Base-by-base conservation (phyloP, 2,113 vertebrate species). In the Oncorhynchus kisutch region DNA sequence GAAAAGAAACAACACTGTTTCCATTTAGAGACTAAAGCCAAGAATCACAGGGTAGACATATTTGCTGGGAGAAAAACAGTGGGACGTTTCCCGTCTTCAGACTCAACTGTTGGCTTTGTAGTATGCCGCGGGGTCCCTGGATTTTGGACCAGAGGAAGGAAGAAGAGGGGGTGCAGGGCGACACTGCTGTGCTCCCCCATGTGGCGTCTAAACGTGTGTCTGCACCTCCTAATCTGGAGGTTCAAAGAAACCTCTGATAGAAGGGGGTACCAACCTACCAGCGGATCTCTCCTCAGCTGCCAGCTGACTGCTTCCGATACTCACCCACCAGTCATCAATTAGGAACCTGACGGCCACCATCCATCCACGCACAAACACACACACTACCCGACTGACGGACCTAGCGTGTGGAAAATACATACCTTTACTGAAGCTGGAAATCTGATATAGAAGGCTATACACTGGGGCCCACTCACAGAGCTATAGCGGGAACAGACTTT, bases 1-100 rank as follows among this genome's bases (percentile, higher is more conserved):
- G 88, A 82, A 89, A 88, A 91, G 87, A 91, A 91, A 90, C 87
- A 90, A 90, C 89, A 86, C 87, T 89, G 89, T 86, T 92, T 90
- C 88, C 87, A 92, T 91, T 92, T 92, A 90, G 82, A 89, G 82
- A 13, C 79, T 84, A 80, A 54, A 90, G 81, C 87, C 51, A 78
- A 60, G 81, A 88, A 90, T 92, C 87, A 89, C 81, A 86, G 83
- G 68, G n/a, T 86, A 86, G 71, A 68, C 82, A 83, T 84, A 74
- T 89, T 87, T 87, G 83, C 80, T 16, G 84, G 87, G 79, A 71
- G 85, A 78, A 83, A 86, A 89, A 80, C 89, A 86, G 89, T 81
- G 74, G 90, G 91, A 85, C 88, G 87, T 89, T 90, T 89, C 87
- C 65, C 86, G 84, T 89, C 88, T 81, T 86, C 62, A 88, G 85